Base-by-base conservation (phyloP, 2,888 invertebrate genomes). In the Caenorhabditis zanzibari region DNA sequence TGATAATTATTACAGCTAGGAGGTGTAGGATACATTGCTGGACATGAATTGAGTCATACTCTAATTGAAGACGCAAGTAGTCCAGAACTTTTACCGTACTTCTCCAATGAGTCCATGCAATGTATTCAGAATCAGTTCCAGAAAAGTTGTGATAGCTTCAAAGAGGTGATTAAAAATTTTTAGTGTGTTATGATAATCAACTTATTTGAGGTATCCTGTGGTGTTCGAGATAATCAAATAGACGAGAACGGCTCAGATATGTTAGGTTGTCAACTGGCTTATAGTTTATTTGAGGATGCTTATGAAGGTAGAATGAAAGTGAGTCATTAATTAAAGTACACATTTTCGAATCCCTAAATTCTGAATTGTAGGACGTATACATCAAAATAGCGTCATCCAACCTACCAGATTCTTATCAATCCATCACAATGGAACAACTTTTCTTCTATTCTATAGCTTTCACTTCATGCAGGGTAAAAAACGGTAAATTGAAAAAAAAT, bases 161-260 rank as follows among this genome's bases (percentile, higher is more conserved):
- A 47, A 38, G 74, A 75, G 58, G 74, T 75, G 10, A 38, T 14
- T 7, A 24, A 22, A 9, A 16, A n/a, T 9, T 7, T 4, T 28
- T 0, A n/a, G 9, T 12, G 14, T 16, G 6, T 2, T 26, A 5
- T 1, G n/a, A 44, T 0, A 2, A 26, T 41, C 7, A n/a, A n/a
- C 19, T 14, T 5, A 24, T 4, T 47, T 52, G 7, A 66, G 49
- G 14, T 9, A 4, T 52, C 63, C 19, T 66, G 66, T 49, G 28
- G 22, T 35, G 52, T 16, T 4, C 1, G 2, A 10, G 52, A 71
- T 1, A 3, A 44, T 24, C 61, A 63, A 47, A 32, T 79, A 19
- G 79, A 79, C 49, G 79, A 79, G 14, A 71, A 71, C 16, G 79
- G 79, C 0, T 5, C 69, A 1, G 79, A 79, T 24, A 64, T 79